Base-by-base conservation (phyloP, 2,888 invertebrate species). In the Cryptocephalus primarius region DNA sequence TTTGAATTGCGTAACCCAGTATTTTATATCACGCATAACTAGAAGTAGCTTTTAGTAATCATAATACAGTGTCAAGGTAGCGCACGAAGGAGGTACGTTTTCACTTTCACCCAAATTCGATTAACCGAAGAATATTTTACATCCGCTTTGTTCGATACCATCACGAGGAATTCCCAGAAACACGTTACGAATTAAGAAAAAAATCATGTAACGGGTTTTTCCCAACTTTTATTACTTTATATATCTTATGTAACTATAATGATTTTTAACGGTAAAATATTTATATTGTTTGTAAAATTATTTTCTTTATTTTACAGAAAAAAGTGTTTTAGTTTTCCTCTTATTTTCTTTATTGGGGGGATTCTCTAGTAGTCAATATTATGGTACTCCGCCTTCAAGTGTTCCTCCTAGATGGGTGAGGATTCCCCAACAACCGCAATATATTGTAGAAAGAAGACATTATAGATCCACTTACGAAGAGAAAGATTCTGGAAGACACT, bases 401-500 rank as follows among this genome's bases (percentile, higher is more conserved):
- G n/a, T n/a, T 39, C 46, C 51, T 22, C 53, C 57, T 22, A 50
- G 57, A 49, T 67, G 67, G 66, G 46, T 63, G 9, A 56, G 57
- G 54, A 50, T 61, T 33, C 56, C 62, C 8, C 63, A 59, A 53
- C 48, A 56, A 32, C 48, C 8, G 13, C 13, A 32, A 22, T 22
- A 22, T 22, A 22, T 22, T 4, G 36, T 47, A 31, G 45, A 46
- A 9, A 31, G 44, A 40, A 48, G 40, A 33, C 43, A 42, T 32
- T 39, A 45, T 9, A 14, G 10, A n/a, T 12, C 9, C 32, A 13
- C 13, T 33, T 50, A 51, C 33, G 53, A 56, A 12, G 54, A 61
- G 43, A 36, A 48, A 8, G 65, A 64, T 44, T 57, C 61, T 36
- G 61, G 61, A n/a, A 58, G 71, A 32, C 67, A 68, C 56, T 67